Evolutionary conservation across 1,140 invertebrate genomes (phyloP), one percentile per base, ranked within the genome.

Genomic region (Drosophila trapezifrons): DNA sequence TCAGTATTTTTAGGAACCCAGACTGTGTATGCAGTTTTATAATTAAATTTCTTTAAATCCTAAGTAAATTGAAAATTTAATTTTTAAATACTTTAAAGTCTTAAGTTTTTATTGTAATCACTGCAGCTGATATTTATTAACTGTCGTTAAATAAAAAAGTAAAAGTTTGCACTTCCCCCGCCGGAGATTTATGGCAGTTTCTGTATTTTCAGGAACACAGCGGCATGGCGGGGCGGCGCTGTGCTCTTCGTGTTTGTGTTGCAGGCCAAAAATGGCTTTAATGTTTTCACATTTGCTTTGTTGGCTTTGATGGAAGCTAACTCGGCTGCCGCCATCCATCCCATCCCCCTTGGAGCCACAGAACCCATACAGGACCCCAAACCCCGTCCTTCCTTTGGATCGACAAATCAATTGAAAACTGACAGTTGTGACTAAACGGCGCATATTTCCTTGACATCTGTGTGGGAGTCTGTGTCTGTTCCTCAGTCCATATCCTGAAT

Each of bases 371-470:
- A 51, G 47, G 13, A 6, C 37, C 40, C 45, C 49, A n/a, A 7
- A 13, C 18, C 49, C 52, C 22, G 13, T 20, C 37, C 37, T n/a
- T n/a, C 38, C 20, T 58, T 63, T 71, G 83, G 46, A 86, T 83
- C 83, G 83, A 87, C 83, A 87, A 87, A 87, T 87, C 83, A 87
- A 87, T 87, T 87, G 83, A 87, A 89, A 87, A 89, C 83, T 87
- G 83, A 87, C 83, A 87, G 83, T 87, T 87, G 84, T 87, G 83
- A 87, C 83, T 87, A 87, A 87, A 87, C 80, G 84, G 80, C 83
- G 83, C 83, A 87, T 87, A 87, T 87, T 87, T 89, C 83, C 84
- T 79, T 87, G 83, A 87, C 83, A 87, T 87, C 83, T 87, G 83
- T 79, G 79, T 76, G 70, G 57, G 80, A 65, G 79, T 58, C 64